Evolutionary conservation across 2,113 vertebrate species (phyloP), one percentile per base, ranked within the genome.

Genomic region (Pseudonaja textilis): DNA sequence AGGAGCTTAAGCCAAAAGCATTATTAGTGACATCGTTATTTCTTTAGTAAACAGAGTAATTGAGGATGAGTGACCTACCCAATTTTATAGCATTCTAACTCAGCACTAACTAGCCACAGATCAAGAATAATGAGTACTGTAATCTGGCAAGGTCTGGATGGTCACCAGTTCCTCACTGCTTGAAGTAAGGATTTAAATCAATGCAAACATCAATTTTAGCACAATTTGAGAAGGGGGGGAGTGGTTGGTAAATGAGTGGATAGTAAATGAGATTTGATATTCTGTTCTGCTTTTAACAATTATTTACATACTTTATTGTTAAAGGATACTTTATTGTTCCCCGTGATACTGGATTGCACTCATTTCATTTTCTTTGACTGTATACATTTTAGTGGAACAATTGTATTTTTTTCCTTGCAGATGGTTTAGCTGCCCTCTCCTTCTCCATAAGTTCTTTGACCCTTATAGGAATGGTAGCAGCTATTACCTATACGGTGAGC

Each of bases 401-500:
- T 42, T 90, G 26, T 69, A 10, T 22, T 50, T 92, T 92, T 61
- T 87, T 1, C 29, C 34, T 86, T 97, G 20, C 98, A 99, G 99
- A 99, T 98, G 99, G 99, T 88, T 97, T 99, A 96, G 98, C 98
- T 91, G 98, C 99, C 23, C 97, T 99, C 95, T 98, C 99, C 10
- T 99, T 99, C 98, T 99, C 99, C 96, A 99, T 99, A 97, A 99
- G 99, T 97, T 98, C 99, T 91, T 97, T 99, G 97, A 99, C 99
- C 95, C 98, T 99, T 98, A 98, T 99, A 96, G 99, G 99, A 96
- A 99, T 99, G 99, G 95, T 99, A 98, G 99, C 99, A 96, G 98
- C 99, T 94, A 99, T 99, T 97, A 99, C 98, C 93, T 99, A 99
- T 96, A 99, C 99, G 89, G 99, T 99, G 98, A 99, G 99, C 99